Conservation (phyloP, 2,888 invertebrate genomes). For the Lordiphosa fenestrarum region DNA sequence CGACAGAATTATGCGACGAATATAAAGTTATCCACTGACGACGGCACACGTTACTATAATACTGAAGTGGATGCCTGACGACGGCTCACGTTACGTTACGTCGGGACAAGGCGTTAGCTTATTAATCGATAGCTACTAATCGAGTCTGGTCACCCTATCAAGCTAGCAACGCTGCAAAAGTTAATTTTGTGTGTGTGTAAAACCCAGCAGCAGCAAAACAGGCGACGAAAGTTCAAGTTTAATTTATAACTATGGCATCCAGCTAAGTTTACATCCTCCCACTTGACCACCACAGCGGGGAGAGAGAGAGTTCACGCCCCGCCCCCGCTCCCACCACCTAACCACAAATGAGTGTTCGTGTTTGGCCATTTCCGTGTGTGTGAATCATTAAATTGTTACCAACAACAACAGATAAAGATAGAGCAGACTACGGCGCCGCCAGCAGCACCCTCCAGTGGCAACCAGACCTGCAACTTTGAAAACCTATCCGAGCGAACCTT, state of each 20-base stretch:
- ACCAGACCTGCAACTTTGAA: not conserved
- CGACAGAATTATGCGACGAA: conserved; percentile 25
- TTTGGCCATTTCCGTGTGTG: not conserved
- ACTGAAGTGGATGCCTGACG: conserved; percentile 44
- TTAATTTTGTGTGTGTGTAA: conserved; percentile 3
- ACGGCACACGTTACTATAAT: conserved; percentile 67
- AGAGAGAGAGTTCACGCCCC: conserved; percentile 10
- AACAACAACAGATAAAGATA: conserved; percentile 10
- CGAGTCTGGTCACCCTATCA: not conserved
- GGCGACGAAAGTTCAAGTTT: conserved; percentile 6
- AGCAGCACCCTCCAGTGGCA: conserved; percentile 9
- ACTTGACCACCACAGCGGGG: conserved; percentile 13
- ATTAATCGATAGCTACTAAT: not conserved
- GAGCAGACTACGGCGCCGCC: conserved; percentile 9
- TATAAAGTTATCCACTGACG: conserved; percentile 32
- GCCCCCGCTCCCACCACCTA: not conserved
- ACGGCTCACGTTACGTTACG: not conserved
- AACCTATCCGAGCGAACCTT: conserved; percentile 3
- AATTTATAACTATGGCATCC: conserved; percentile 21
- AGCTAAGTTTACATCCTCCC: conserved; percentile 14
- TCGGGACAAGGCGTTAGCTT: too few species aligned
- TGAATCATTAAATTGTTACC: conserved; percentile 25
- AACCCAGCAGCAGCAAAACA: conserved; percentile 8
- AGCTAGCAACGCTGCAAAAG: too few species aligned
- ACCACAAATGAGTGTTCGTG: conserved; percentile 7